phyloP scores from a whole-genome alignment of 2,888 invertebrate species.

The Caenorhabditis zanzibari region DNA sequence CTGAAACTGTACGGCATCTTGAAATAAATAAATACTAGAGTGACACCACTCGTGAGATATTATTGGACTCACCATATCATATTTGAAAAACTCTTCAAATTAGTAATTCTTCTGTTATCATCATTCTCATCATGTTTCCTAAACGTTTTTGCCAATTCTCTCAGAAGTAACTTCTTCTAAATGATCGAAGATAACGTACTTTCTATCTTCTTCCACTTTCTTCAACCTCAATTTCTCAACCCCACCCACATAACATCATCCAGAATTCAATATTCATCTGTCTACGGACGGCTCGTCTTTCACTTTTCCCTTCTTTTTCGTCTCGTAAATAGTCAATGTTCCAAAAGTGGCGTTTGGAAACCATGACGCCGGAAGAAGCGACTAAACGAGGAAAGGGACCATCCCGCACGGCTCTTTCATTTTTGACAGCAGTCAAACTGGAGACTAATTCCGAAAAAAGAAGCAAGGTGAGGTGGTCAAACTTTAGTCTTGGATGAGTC shows the following conservation, averaged over 20 bases:
- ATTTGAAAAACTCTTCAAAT: too few relatives aligned
- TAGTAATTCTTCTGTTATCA: too few relatives aligned
- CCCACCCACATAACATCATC: not conserved
- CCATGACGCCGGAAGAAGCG: conserved; percentile 53
- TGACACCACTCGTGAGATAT: too few relatives aligned
- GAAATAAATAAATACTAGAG: too few relatives aligned
- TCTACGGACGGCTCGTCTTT: conserved; percentile 10
- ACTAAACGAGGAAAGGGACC: conserved; percentile 26
- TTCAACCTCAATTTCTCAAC: not conserved
- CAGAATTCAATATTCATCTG: conserved; percentile 29
- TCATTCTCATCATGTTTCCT: too few relatives aligned
- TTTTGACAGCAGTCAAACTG: conserved; percentile 53
- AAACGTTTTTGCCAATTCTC: not conserved
- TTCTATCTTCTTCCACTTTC: not conserved
- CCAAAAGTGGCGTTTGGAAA: conserved; percentile 68
- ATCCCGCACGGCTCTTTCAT: conserved; percentile 53
- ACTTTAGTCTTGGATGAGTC: too few relatives aligned
- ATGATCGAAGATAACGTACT: not conserved
- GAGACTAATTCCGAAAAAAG: conserved; percentile 35
- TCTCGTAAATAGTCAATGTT: conserved; percentile 63
- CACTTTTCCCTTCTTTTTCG: not conserved
- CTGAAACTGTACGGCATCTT: too few relatives aligned
- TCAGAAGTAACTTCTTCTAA: not conserved
- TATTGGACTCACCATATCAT: too few relatives aligned
- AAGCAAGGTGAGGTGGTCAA: conserved; percentile 17